Conservation (phyloP, 2,888 invertebrate genomes). For the Hirtodrosophila histrioides region DNA sequence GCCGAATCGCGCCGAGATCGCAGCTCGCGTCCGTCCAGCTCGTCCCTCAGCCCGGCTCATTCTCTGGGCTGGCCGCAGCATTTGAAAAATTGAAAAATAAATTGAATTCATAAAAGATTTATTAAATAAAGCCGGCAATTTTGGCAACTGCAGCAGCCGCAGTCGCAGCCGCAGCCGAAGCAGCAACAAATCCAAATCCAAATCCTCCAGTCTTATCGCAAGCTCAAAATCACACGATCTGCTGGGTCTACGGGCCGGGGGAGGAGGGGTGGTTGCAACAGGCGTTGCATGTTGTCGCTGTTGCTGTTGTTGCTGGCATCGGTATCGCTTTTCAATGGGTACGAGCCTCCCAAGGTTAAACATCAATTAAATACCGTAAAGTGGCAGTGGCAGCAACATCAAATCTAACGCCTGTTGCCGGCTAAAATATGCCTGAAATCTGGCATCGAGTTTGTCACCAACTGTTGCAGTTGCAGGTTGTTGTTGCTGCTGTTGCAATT, state of each 20-base stretch:
- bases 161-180: slow-evolving; percentile 23
- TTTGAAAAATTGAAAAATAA: slow-evolving; percentile 75
- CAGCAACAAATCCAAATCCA: slow-evolving; percentile 34
- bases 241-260: not conserved
- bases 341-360: slow-evolving; percentile 69
- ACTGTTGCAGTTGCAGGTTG: slow-evolving; percentile 41
- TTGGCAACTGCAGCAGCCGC: slow-evolving; percentile 53
- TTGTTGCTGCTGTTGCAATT: slow-evolving; percentile 26
- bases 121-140: slow-evolving; percentile 71
- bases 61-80: slow-evolving; percentile 40
- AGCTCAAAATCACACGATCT: slow-evolving; percentile 61
- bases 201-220: slow-evolving; percentile 59
- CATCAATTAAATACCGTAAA: slow-evolving; percentile 77
- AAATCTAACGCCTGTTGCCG: slow-evolving; percentile 57
- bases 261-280: slow-evolving; percentile 18
- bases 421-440: slow-evolving; percentile 7
- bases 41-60: not conserved
- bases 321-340: slow-evolving; percentile 48
- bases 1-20: slow-evolving; percentile 45
- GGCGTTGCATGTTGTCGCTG: slow-evolving; percentile 50
- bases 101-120: slow-evolving; percentile 74
- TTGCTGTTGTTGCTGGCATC: slow-evolving; percentile 4
- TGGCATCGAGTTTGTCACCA: slow-evolving; percentile 56
- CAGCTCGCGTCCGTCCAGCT: slow-evolving; percentile 1
- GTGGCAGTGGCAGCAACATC: slow-evolving; percentile 56